Evolutionary conservation across 1,140 invertebrate genomes (phyloP), one percentile per base, ranked within the genome.

Genomic region (Pseudoatta argentina): DNA sequence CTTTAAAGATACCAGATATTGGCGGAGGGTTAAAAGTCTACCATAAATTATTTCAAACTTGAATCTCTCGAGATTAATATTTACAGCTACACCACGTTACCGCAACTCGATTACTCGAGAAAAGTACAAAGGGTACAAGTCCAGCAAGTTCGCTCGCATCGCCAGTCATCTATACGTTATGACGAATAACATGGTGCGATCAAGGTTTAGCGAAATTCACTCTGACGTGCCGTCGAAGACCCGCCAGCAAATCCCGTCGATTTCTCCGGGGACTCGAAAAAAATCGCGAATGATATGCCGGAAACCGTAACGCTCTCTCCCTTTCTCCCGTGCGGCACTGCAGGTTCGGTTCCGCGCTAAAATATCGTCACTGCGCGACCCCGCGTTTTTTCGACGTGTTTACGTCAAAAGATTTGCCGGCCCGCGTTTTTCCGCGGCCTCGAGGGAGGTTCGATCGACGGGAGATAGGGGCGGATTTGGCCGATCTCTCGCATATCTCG

Each of bases 211-310:
- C 76, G 27, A 92, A 92, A 93, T 90, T 91, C 51, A 64, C 76
- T 86, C 79, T 91, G 92, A 92, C 91, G 78, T 91, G 76, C 72
- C 63, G 79, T 27, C 79, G 88, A 89, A 89, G 88, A 89, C 73
- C 88, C 76, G 85, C 64, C 72, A 64, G 89, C 63, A 91, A 95
- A 94, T 95, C 93, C 92, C 90, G 82, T n/a, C 93, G 91, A 94
- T 94, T 95, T 94, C 94, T 94, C 94, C 83, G 72, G 94, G 94
- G 94, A 93, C 72, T 16, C 7, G 73, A 73, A 93, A 83, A 94
- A 94, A 94, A 94, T 93, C 92, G 93, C 92, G 91, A 93, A 94
- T 94, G 93, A 94, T 93, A 92, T 90, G 93, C 83, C 88, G 82
- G 92, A 92, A 92, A 91, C 86, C 86, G 67, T 75, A 66, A 48